Evolutionary conservation across 2,888 invertebrate genomes (phyloP), one percentile per base, ranked within the genome.

Genomic region (Philereme vetulata): DNA sequence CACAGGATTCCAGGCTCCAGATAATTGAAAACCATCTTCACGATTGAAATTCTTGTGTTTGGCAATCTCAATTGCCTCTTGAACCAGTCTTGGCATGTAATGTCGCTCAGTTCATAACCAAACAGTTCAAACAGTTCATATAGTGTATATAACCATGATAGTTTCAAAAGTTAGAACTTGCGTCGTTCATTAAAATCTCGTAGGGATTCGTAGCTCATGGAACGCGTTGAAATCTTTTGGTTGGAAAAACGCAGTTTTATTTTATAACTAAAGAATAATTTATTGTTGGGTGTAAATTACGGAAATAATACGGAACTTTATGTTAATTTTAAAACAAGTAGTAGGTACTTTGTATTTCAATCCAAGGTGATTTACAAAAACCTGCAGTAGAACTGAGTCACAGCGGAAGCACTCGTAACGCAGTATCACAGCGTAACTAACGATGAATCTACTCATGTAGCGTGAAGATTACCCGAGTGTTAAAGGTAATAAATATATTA

Each of bases 391-490:
- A 53, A 51, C 40, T 42, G 46, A 58, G 48, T 55, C 51, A 62
- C 45, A 51, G 21, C 66, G 66, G 66, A 66, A 64, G 59, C 53
- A 48, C 48, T 36, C 5, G 50, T 54, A 63, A 42, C 51, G 38
- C 59, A 60, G 52, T 51, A 42, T n/a, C 51, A 38, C 59, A 50
- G 40, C 56, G 52, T 57, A 54, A 56, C 56, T 60, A 58, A 66
- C 51, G 44, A 60, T 49, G 35, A 53, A 51, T 63, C 49, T 48
- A 48, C 45, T 43, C 64, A 21, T 51, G 49, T 32, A 59, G 49
- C 66, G 61, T 64, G 55, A 66, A 66, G 66, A 64, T 66, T 56
- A 59, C 6, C 54, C 44, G 43, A 51, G 38, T 55, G n/a, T n/a
- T n/a, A n/a, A 44, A 42, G 21, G 21, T 10, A 7, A 4, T 21